Conservation (phyloP, 2,113 vertebrate genomes). For the Corvus cornix region DNA sequence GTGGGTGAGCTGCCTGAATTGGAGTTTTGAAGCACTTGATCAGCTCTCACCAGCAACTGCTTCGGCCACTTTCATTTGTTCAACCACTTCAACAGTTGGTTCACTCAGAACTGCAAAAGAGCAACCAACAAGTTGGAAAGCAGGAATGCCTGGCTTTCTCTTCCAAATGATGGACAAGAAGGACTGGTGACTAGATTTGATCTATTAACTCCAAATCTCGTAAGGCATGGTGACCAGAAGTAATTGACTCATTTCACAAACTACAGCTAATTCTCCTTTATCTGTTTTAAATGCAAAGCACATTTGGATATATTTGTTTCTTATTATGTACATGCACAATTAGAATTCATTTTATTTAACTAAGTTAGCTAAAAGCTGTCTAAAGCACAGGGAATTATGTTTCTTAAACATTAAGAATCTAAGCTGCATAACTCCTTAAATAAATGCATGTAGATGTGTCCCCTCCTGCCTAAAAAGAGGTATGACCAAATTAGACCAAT, state of each 20-base stretch:
- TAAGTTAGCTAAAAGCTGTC: slow-evolving; percentile 3
- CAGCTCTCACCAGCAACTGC: not conserved
- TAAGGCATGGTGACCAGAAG: not conserved
- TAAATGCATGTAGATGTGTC: not conserved
- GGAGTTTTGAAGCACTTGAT: not conserved
- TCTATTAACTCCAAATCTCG: not conserved
- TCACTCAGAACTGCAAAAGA: not conserved
- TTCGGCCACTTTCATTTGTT: not conserved
- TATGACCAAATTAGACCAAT: slow-evolving; percentile 56
- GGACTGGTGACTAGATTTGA: not conserved
- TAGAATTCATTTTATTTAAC: slow-evolving; percentile 1
- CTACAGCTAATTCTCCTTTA: not conserved
- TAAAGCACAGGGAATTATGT: not conserved
- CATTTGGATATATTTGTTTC: not conserved
- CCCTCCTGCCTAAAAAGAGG: not conserved
- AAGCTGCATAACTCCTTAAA: not conserved
- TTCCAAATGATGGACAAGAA: not conserved
- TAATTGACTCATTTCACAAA: not conserved
- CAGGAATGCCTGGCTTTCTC: not conserved
- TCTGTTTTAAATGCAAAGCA: not conserved
- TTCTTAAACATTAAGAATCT: slow-evolving; percentile 18
- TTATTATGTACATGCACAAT: not conserved
- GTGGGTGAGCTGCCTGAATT: accelerated
- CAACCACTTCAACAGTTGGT: not conserved
- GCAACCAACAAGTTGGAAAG: not conserved